A percentile compares a stretch with the other conserved stretches of the same genome.
These are phyloP conservation scores for Myanophis thanlyinensis DNA, from an alignment of 2,113 vertebrate species.

Conservation along the genomic window DNA sequence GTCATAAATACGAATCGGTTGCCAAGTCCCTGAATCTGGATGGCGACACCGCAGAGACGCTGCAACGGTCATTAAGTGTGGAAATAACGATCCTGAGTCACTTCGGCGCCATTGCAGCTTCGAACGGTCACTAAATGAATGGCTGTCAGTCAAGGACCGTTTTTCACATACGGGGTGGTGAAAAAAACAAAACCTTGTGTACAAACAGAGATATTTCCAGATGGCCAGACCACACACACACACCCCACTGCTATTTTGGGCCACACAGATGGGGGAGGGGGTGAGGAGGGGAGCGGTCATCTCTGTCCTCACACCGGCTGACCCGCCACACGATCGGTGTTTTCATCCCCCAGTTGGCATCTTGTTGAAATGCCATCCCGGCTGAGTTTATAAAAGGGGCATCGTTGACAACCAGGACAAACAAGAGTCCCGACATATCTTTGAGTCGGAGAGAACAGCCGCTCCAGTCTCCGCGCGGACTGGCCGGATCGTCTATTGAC, in stretches of 20 bases:
- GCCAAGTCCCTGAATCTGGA: not conserved
- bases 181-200: too few relatives aligned
- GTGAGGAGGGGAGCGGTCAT: too few relatives aligned
- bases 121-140: not conserved
- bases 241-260: conserved; percentile 12
- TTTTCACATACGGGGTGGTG: not conserved
- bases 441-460: fast-evolving
- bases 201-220: too few relatives aligned
- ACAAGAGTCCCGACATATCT: fast-evolving
- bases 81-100: not conserved
- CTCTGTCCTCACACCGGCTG: not conserved
- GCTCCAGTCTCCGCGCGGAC: not conserved
- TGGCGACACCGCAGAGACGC: not conserved
- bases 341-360: not conserved
- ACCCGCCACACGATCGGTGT: not conserved
- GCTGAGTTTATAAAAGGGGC: not conserved
- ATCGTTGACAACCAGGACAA: not conserved
- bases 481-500: not conserved
- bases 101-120: not conserved
- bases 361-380: not conserved
- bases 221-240: not conserved
- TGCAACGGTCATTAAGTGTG: too few relatives aligned
- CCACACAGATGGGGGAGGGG: fast-evolving
- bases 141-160: too few relatives aligned
- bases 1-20: not conserved